phyloP scores from a whole-genome alignment of 2,888 invertebrate genomes.

The Acanthoscelides obtectus region DNA sequence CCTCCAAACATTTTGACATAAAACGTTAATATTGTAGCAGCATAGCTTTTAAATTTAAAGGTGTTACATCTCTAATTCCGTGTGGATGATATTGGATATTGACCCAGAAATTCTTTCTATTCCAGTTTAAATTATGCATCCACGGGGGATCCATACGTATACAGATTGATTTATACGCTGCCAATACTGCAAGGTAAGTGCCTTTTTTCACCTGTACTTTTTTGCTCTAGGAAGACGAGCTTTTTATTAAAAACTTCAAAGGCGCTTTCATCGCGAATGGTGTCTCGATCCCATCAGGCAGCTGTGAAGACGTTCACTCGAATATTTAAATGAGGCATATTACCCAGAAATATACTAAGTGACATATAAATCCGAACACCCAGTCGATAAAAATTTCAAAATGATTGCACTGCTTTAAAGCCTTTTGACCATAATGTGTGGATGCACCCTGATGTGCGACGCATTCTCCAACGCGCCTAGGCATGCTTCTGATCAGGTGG shows the following conservation, averaged over 20 bases:
- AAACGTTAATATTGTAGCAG: no score
- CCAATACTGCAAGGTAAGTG: constrained; percentile 54
- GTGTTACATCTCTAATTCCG: neutral
- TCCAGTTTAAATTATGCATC: constrained; percentile 57
- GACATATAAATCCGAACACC: no score
- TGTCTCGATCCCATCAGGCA: neutral
- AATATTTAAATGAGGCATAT: neutral
- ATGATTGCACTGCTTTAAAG: no score
- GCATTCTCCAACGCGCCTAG: no score
- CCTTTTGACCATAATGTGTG: no score
- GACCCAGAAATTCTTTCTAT: constrained; percentile 26
- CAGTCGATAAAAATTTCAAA: no score
- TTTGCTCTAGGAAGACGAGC: neutral
- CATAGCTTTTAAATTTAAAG: no score
- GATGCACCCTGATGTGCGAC: no score
- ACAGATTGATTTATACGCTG: constrained; percentile 56
- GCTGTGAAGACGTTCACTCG: neutral
- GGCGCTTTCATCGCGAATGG: neutral
- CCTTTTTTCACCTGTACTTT: constrained; percentile 13
- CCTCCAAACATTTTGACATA: no score
- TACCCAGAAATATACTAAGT: neutral
- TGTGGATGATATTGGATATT: neutral
- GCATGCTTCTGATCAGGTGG: no score
- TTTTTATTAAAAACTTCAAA: neutral
- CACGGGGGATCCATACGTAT: constrained; percentile 52